phyloP scores from a whole-genome alignment of 2,888 invertebrate species.

The Nematopogon swammerdamellus region DNA sequence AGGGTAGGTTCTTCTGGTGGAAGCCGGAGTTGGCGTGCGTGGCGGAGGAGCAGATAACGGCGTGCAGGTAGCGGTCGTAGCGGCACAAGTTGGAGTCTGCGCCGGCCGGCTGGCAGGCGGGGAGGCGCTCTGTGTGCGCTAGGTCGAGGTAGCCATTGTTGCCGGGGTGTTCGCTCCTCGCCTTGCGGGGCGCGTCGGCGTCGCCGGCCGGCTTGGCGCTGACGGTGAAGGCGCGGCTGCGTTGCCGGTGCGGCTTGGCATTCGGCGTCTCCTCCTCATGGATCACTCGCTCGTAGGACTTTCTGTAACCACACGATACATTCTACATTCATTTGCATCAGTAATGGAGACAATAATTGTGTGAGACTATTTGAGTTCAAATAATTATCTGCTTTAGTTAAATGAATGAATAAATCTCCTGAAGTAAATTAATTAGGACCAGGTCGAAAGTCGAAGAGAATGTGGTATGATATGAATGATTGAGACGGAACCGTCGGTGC shows the following conservation, averaged over 20 bases:
- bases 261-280: slow-evolving; percentile 36
- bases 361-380: too few species aligned
- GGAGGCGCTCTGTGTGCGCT: slow-evolving; percentile 45
- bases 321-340: neutral
- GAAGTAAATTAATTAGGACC: too few species aligned
- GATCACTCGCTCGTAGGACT: slow-evolving; percentile 45
- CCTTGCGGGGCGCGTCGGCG: slow-evolving; percentile 34
- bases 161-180: slow-evolving; percentile 31
- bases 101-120: slow-evolving; percentile 11
- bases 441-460: too few species aligned
- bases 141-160: slow-evolving; percentile 59
- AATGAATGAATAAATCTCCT: too few species aligned
- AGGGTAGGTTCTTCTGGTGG: slow-evolving; percentile 34
- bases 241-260: slow-evolving; percentile 39
- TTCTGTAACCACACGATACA: slow-evolving; percentile 45
- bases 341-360: neutral
- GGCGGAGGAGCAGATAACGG: slow-evolving; percentile 58
- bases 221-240: slow-evolving; percentile 51
- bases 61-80: slow-evolving; percentile 62
- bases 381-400: too few species aligned
- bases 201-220: slow-evolving; percentile 36
- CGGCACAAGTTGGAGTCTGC: slow-evolving; percentile 40
- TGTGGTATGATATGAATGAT: too few species aligned
- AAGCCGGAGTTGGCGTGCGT: slow-evolving; percentile 45
- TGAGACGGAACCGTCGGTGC: too few species aligned